phyloP scores from a whole-genome alignment of 2,113 vertebrate genomes.

The Pachyramphus minor region DNA sequence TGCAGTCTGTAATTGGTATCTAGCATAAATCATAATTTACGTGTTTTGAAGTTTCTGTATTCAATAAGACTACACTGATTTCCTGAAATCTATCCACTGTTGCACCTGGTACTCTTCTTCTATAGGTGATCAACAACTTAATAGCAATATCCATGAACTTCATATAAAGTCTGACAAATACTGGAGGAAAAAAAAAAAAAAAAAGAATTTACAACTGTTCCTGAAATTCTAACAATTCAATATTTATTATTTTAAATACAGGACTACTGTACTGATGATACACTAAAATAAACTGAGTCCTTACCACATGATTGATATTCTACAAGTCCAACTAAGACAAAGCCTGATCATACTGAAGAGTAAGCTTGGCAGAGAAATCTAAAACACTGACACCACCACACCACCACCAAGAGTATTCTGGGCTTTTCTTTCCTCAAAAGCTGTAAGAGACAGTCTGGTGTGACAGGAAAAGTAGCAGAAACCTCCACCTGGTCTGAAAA shows the following conservation, averaged over 20 bases:
- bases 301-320: background rate
- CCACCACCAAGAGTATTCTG: background rate
- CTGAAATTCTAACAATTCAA: background rate
- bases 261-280: background rate
- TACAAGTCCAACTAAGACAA: background rate
- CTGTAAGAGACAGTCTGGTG: background rate
- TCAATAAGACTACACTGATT: background rate
- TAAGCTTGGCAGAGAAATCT: background rate
- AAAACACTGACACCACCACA: background rate
- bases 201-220: background rate
- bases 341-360: background rate
- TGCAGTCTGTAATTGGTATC: background rate
- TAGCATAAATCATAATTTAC: background rate
- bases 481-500: background rate
- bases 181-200: background rate
- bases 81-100: background rate
- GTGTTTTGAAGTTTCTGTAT: background rate
- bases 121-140: background rate
- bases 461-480: background rate
- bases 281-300: background rate
- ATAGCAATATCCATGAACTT: background rate
- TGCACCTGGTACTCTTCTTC: background rate
- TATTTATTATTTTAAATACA: background rate
- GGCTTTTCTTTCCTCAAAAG: background rate
- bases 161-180: background rate